phyloP scores from a whole-genome alignment of 2,113 vertebrate genomes.

The Nibea albiflora region DNA sequence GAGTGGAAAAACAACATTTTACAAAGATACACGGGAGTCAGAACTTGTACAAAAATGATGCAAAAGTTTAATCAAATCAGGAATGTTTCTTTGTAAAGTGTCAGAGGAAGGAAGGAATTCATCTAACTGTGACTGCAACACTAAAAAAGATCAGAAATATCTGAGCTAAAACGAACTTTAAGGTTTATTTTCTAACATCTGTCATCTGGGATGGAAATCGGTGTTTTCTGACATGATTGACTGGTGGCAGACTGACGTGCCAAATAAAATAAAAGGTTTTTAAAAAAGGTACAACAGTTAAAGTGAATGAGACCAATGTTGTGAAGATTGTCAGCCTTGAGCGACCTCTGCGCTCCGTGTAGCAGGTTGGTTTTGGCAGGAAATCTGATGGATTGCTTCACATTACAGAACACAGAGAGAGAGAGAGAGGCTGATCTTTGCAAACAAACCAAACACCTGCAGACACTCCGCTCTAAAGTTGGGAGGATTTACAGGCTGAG shows the following conservation, averaged over 20 bases:
- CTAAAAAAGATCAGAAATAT: background rate
- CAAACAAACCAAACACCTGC: conserved; percentile 11
- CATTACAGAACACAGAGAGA: background rate
- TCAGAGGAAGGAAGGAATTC: background rate
- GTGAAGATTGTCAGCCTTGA: background rate
- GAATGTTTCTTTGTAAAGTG: background rate
- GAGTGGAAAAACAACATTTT: background rate
- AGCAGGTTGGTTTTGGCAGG: conserved; percentile 11
- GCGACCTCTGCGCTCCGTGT: background rate
- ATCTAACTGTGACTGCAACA: background rate
- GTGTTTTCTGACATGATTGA: background rate
- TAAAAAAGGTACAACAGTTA: background rate
- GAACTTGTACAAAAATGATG: background rate
- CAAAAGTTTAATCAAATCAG: background rate
- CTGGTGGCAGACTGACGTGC: background rate
- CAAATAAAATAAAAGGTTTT: background rate
- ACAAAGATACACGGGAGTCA: no score
- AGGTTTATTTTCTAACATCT: background rate
- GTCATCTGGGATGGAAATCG: background rate
- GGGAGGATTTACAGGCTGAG: background rate
- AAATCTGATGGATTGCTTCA: conserved; percentile 23
- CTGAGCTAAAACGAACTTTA: background rate
- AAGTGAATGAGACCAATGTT: background rate
- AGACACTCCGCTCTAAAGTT: background rate
- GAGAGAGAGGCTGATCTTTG: background rate